These are phyloP conservation scores for Xiphophorus hellerii DNA, from an alignment of 2,113 vertebrate genomes.

Conservation along the genomic window DNA sequence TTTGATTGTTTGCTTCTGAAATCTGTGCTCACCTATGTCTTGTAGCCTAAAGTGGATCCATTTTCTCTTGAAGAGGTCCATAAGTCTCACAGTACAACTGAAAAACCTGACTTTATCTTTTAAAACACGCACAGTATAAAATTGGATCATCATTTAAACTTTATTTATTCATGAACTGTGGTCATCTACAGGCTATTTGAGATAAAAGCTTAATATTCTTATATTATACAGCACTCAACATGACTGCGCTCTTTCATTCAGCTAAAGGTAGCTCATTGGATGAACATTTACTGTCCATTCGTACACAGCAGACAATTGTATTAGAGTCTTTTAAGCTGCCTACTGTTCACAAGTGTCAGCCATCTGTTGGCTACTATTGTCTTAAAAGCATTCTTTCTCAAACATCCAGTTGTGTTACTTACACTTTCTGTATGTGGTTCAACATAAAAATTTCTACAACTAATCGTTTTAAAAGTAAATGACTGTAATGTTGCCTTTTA, in stretches of 20 bases:
- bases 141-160: not conserved
- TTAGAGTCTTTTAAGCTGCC: conserved; percentile 29
- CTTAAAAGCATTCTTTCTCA: not conserved
- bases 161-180: not conserved
- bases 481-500: not conserved
- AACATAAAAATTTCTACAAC: not conserved
- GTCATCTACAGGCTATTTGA: not conserved
- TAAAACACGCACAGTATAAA: not conserved
- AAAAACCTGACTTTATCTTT: not conserved
- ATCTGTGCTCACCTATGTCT: not conserved
- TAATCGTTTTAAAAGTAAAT: not conserved
- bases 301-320: conserved; percentile 26
- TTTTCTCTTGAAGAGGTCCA: not conserved
- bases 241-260: not conserved
- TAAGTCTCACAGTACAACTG: not conserved
- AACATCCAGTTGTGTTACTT: not conserved
- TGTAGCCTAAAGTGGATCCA: not conserved
- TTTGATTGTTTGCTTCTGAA: not conserved
- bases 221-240: not conserved
- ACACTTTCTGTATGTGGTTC: not conserved
- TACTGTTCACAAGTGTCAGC: not conserved
- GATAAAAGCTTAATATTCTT: not conserved
- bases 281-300: not conserved
- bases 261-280: not conserved
- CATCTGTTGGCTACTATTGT: conserved; percentile 11